Evolutionary conservation across 2,113 vertebrate species (phyloP).

Genomic region (Aleadryas rufinucha): DNA sequence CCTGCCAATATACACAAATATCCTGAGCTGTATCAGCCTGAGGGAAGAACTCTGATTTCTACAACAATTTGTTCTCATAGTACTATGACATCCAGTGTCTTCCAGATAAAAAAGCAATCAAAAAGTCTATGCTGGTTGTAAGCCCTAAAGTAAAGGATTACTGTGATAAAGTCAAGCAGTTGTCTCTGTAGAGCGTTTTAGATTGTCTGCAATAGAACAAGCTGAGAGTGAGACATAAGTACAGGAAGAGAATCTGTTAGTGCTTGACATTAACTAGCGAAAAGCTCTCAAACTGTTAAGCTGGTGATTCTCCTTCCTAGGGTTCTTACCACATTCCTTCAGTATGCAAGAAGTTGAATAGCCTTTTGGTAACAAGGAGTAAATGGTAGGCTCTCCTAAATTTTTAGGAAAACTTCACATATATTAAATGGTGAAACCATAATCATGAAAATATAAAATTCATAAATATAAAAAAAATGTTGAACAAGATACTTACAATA

Average conservation of each 20-base stretch:
- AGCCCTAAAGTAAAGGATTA: conserved; percentile 25
- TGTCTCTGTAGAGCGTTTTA: conserved; percentile 27
- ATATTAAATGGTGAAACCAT: neutral
- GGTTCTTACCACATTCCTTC: neutral
- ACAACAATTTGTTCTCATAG: neutral
- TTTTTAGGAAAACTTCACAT: neutral
- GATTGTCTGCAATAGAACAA: neutral
- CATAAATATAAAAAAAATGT: neutral
- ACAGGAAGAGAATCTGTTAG: neutral
- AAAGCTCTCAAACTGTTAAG: neutral
- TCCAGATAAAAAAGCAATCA: neutral
- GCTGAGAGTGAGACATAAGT: neutral
- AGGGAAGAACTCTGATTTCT: neutral
- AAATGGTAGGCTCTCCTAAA: neutral
- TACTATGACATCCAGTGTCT: neutral
- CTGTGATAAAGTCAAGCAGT: neutral
- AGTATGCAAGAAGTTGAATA: neutral
- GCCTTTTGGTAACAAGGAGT: neutral
- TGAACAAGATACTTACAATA: neutral
- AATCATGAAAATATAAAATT: neutral
- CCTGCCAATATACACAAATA: neutral
- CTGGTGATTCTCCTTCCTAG: neutral
- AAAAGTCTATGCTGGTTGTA: neutral
- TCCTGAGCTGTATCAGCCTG: neutral
- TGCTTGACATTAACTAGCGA: neutral